Percentiles rank a stretch among this genome's conserved stretches.
These are phyloP conservation scores for Spatulosminthurus flaviceps DNA, from an alignment of 2,888 invertebrate genomes.

Conservation along the genomic window DNA sequence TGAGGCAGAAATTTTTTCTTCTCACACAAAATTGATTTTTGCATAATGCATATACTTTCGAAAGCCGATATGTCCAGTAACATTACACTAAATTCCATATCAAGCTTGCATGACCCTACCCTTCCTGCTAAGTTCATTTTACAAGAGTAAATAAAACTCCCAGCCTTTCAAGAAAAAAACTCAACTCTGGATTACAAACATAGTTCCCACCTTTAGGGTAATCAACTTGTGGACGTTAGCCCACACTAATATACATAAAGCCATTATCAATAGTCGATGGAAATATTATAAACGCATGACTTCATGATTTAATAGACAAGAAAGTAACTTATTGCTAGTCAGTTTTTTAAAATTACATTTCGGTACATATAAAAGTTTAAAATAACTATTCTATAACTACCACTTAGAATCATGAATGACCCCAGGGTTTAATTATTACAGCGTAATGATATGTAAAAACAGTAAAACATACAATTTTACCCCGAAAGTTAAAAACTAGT, in stretches of 20 bases:
- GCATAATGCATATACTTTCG: slow-evolving; percentile 24
- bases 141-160: not conserved
- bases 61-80: slow-evolving; percentile 23
- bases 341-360: too few species aligned
- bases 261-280: too few species aligned
- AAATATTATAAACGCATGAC: too few species aligned
- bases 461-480: too few species aligned
- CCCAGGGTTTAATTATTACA: too few species aligned
- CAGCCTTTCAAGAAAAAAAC: not conserved
- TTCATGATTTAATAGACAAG: too few species aligned
- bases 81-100: not conserved
- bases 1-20: slow-evolving; percentile 26
- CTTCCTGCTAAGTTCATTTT: not conserved
- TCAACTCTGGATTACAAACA: not conserved
- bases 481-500: too few species aligned
- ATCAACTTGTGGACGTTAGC: not conserved
- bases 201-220: not conserved
- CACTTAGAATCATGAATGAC: too few species aligned
- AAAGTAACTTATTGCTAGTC: too few species aligned
- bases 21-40: slow-evolving; percentile 36
- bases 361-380: too few species aligned
- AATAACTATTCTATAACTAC: too few species aligned
- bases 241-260: not conserved
- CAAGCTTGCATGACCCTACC: not conserved
- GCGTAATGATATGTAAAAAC: too few species aligned